Evolutionary conservation across 92 coral and sea anemone species (phyloP), one percentile per base, ranked within the genome.

Genomic region (Epizoanthus ramosus): DNA sequence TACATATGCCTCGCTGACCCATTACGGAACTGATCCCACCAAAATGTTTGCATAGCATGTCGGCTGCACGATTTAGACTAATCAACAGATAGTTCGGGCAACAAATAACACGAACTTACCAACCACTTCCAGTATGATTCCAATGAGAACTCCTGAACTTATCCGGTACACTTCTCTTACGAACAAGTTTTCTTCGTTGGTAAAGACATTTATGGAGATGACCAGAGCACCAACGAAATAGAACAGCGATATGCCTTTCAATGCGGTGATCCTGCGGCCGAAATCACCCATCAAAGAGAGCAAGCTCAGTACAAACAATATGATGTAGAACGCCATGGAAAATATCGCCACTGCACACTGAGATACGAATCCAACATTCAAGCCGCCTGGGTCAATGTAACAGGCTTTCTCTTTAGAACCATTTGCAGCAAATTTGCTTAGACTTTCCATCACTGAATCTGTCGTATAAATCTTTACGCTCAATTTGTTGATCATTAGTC

Each of bases 181-280:
- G 21, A 63, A 22, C 19, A n/a, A 10, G 68, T 63, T 63, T 22
- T 8, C 68, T 63, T 63, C 68, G 68, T 63, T 63, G 6, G 31
- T 63, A 23, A 63, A 63, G 31, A 63, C 68, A 31, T 63, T 63
- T 63, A 63, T 63, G 68, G 68, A 63, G 37, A 63, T 63, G 68
- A 63, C 22, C 37, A 63, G 68, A 23, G 37, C 28, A 22, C 37
- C 68, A 23, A 63, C 9, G 15, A 63, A 15, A 31, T 22, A 63
- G 8, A 63, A 6, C 68, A 63, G 68, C 68, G 68, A 63, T 63
- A 31, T 63, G 24, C 37, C 35, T n/a, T 63, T 63, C 68, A n/a
- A 12, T 23, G 68, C 24, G 68, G 68, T 31, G 68, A 24, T 24
- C 16, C 1, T 9, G 24, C 68, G 37, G 18, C 35, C 37, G 28